Evolutionary conservation across 2,113 vertebrate genomes (phyloP).

Genomic region (Edolisoma coerulescens): DNA sequence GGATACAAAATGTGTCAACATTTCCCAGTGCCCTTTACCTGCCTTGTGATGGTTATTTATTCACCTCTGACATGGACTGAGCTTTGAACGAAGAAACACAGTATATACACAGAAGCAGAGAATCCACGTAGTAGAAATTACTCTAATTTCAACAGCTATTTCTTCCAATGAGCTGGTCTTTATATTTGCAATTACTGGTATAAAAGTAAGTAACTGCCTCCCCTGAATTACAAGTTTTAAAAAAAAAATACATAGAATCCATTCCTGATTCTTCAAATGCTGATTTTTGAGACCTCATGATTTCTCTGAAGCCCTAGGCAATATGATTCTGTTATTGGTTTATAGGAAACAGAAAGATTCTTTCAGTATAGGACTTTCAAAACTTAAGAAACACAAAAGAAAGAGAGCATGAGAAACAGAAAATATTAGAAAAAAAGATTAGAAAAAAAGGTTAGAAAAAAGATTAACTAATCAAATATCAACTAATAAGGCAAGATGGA

Average conservation of each 20-base stretch:
- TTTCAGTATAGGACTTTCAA: neutral
- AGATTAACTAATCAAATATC: no score
- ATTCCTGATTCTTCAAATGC: neutral
- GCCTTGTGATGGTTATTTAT: conserved; percentile 28
- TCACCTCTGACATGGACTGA: conserved; percentile 2
- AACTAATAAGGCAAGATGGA: neutral
- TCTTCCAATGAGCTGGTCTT: neutral
- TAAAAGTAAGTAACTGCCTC: neutral
- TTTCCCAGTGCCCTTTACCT: neutral
- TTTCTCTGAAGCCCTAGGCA: neutral
- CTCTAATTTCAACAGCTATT: neutral
- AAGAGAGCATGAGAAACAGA: neutral
- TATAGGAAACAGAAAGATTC: neutral
- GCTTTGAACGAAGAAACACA: neutral
- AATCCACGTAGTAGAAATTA: neutral
- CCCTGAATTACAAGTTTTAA: neutral
- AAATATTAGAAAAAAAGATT: neutral
- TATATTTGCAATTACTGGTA: neutral
- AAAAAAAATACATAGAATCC: neutral
- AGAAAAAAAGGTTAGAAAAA: no score
- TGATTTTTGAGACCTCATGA: neutral
- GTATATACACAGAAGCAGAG: neutral
- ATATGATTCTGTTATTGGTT: neutral
- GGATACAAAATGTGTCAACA: neutral
- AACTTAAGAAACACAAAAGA: neutral